A percentile compares a stretch with the other conserved stretches of the same genome.
Evolutionary conservation across 2,888 invertebrate genomes (phyloP).

Genomic region (Ophioninae sp.): DNA sequence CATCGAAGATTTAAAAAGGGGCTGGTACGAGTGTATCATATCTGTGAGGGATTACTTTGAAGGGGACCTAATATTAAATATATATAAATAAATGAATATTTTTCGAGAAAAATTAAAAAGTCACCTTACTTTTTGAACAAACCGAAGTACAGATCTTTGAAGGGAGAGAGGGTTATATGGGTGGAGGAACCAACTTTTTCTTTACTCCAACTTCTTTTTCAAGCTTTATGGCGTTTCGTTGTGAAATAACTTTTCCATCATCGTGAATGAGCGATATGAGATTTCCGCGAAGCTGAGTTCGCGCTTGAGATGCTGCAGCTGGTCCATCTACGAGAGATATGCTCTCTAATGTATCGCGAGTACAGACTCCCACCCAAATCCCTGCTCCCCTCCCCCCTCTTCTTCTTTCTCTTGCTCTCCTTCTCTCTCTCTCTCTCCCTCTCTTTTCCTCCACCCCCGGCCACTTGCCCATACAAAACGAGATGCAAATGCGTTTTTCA

Average conservation of each 20-base stretch:
- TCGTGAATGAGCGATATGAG: constrained; percentile 45
- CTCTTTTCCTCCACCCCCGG: not conserved
- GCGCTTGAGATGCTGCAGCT: constrained; percentile 49
- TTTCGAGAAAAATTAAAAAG: too few species aligned
- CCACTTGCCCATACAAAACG: constrained; percentile 8
- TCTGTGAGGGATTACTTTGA: too few species aligned
- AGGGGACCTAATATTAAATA: too few species aligned
- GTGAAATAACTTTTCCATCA: constrained; percentile 44
- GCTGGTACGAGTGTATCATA: too few species aligned
- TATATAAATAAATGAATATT: too few species aligned
- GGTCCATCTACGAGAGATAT: constrained; percentile 44
- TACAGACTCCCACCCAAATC: too few species aligned
- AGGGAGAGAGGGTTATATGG: too few species aligned
- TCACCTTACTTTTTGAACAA: too few species aligned
- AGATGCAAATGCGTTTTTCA: constrained; percentile 58
- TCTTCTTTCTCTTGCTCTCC: not conserved
- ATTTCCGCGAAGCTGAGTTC: constrained; percentile 49
- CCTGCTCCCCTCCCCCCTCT: too few species aligned
- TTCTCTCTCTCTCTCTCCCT: not conserved
- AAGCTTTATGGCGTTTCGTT: constrained; percentile 22
- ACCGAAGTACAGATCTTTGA: too few species aligned
- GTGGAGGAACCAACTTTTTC: too few species aligned
- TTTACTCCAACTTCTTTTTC: constrained; percentile 27
- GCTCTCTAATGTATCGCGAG: constrained; percentile 25
- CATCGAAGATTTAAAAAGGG: too few species aligned